Base-by-base conservation (phyloP, 1,140 invertebrate genomes). In the Ganaspis sp. region DNA sequence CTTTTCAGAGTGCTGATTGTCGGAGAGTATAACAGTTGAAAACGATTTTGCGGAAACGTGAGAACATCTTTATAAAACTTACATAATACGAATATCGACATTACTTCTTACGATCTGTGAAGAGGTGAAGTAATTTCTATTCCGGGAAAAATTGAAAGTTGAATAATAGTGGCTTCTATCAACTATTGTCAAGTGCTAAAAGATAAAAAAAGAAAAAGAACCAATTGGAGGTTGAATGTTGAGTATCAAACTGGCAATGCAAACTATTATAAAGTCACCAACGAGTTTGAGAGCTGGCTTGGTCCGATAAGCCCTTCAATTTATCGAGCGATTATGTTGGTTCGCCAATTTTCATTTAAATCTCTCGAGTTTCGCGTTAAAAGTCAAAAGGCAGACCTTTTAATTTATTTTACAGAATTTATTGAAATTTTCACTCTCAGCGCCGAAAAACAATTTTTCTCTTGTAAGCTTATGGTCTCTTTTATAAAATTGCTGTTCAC, bases 251-350 rank as follows among this genome's bases (percentile, higher is more conserved):
- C 76, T 72, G 73, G 79, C 80, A 80, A 53, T 72, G 19, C 69
- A 80, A 85, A 82, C 49, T 80, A 79, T 75, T 77, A 74, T 40
- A 38, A 38, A 77, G 75, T 81, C 75, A 58, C 37, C 49, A 38
- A 53, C 53, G 75, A 75, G 40, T 78, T 54, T 69, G 77, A 84
- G 81, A 64, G 58, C 58, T 83, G 86, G 72, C 70, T 73, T 74
- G 64, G 74, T 72, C 70, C 74, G 85, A 87, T 87, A 87, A 87
- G 81, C 15, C 69, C 69, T 73, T 83, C 82, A 82, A 85, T 87
- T 86, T 80, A 83, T 77, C 77, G 72, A 71, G 53, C 82, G 83
- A 84, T 86, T 83, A 83, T 84, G 77, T 85, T 75, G 76, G 81
- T 81, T 82, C 76, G 77, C 76, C 77, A 82, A 79, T 78, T 80